Percentiles rank a stretch among this genome's conserved stretches.
Conservation (phyloP, 1,140 invertebrate species). For the Laupala kohalensis region DNA sequence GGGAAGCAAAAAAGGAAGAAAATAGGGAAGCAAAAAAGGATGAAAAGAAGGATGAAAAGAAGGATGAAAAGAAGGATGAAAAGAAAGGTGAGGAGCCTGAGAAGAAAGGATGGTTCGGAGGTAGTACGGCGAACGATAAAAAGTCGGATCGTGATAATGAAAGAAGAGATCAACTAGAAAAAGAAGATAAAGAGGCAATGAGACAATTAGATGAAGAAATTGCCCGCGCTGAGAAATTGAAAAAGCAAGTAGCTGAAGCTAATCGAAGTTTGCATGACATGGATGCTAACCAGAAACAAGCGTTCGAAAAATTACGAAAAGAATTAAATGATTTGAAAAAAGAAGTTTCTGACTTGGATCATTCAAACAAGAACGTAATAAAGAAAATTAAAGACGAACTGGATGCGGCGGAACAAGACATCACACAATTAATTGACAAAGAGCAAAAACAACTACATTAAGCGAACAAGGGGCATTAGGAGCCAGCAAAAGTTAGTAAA, state of each 20-base stretch:
- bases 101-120: neutral
- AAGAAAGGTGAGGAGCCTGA: neutral
- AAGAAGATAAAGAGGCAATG: neutral
- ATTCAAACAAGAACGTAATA: neutral
- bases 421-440: too few species aligned
- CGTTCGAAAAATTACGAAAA: neutral
- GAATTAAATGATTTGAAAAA: neutral
- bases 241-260: neutral
- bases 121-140: neutral
- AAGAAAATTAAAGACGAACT: neutral
- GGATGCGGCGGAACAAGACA: neutral
- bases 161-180: neutral
- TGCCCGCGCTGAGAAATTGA: neutral
- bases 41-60: neutral
- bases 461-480: too few species aligned
- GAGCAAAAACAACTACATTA: too few species aligned
- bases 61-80: neutral
- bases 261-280: neutral
- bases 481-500: too few species aligned
- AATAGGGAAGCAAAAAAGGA: neutral
- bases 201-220: neutral
- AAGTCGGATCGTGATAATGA: neutral
- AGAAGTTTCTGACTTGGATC: neutral
- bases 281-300: neutral
- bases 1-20: neutral